Percentiles rank a stretch among this genome's conserved stretches.
Evolutionary conservation across 2,797 vertebrate species (phyloP).

Genomic region (Selene dorsalis): DNA sequence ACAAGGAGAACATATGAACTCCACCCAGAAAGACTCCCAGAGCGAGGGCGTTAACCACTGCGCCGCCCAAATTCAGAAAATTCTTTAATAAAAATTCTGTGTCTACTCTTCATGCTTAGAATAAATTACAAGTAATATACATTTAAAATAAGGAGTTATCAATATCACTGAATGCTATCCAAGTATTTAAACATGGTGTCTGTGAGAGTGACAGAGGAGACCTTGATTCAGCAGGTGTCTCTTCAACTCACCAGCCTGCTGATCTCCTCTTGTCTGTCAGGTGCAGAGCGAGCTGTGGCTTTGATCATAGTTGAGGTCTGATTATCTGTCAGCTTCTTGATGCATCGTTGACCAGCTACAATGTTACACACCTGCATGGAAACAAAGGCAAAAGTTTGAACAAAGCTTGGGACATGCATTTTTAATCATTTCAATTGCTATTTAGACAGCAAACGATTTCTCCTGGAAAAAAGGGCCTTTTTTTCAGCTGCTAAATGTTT

Average conservation of each 20-base stretch:
- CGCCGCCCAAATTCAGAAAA: neutral
- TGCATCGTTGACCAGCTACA: constrained; percentile 97
- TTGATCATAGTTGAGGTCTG: constrained; percentile 99
- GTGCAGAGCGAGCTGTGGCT: constrained; percentile 97
- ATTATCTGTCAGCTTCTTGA: constrained; percentile 99
- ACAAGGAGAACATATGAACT: too few relatives aligned
- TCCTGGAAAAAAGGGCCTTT: neutral
- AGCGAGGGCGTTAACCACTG: too few relatives aligned
- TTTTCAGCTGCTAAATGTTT: neutral
- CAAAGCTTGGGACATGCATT: neutral
- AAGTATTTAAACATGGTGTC: neutral
- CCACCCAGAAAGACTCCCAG: too few relatives aligned
- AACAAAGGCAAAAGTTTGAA: constrained; percentile 10
- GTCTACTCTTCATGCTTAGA: neutral
- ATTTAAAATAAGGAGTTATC: neutral
- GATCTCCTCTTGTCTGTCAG: constrained; percentile 98
- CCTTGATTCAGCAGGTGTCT: constrained; percentile 23
- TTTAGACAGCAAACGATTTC: neutral
- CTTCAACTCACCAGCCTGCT: constrained; percentile 92
- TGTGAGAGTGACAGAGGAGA: neutral
- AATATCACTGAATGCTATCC: neutral
- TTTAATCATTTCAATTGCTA: neutral
- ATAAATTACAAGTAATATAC: neutral
- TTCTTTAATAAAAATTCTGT: too few relatives aligned
- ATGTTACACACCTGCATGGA: constrained; percentile 95